Evolutionary conservation across 2,113 vertebrate species (phyloP).

Genomic region (Zosterops pallidus): DNA sequence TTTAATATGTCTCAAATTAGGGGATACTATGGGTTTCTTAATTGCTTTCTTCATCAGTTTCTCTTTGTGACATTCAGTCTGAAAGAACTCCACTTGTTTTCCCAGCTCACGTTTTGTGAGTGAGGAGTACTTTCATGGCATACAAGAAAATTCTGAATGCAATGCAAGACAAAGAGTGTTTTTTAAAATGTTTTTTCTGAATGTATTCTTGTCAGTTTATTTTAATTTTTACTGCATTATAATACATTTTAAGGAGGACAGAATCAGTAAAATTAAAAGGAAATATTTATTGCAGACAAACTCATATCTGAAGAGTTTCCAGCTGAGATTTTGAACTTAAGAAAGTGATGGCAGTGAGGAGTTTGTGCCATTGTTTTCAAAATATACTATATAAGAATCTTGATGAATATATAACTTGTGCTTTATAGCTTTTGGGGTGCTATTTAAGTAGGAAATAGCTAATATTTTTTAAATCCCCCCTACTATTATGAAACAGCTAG

Average conservation of each 20-base stretch:
- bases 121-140: neutral
- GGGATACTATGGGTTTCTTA: neutral
- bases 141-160: neutral
- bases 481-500: neutral
- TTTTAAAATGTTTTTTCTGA: neutral
- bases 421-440: neutral
- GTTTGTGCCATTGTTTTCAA: neutral
- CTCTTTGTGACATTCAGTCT: neutral
- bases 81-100: neutral
- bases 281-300: neutral
- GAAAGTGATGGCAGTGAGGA: neutral
- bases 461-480: fast-evolving
- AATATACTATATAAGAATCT: neutral
- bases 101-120: neutral
- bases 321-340: neutral
- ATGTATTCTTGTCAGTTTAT: neutral
- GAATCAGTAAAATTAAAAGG: neutral
- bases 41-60: neutral
- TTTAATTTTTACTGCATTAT: neutral
- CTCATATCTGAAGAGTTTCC: neutral
- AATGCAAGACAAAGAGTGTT: neutral
- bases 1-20: neutral
- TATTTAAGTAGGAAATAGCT: neutral
- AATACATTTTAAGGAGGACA: neutral
- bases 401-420: neutral